Evolutionary conservation across 2,888 invertebrate genomes (phyloP).

Genomic region (Acronicta psi): DNA sequence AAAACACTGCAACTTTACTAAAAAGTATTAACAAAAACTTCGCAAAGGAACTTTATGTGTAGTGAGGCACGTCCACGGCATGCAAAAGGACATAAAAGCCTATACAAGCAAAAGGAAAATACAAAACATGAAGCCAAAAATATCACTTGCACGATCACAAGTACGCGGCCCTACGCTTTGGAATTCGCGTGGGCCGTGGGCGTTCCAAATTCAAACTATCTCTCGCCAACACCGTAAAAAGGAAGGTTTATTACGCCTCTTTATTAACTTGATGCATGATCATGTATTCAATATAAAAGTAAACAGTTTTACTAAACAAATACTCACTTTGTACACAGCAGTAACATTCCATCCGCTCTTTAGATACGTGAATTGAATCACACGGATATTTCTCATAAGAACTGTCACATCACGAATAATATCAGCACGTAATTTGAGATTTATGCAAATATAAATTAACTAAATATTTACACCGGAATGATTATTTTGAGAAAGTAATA

Average conservation of each 20-base stretch:
- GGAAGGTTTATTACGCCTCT: neutral
- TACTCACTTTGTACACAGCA: constrained; percentile 74
- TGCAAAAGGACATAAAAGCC: constrained; percentile 12
- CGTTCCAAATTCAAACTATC: constrained; percentile 21
- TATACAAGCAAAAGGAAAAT: constrained; percentile 23
- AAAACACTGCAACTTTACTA: too few relatives aligned
- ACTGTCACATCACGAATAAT: constrained; percentile 42
- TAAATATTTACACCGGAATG: constrained; percentile 45
- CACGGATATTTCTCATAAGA: constrained; percentile 37
- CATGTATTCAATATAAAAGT: constrained; percentile 30
- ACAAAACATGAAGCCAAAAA: constrained; percentile 37
- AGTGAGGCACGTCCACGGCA: neutral
- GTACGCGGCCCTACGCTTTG: constrained; percentile 36
- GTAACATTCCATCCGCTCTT: constrained; percentile 77
- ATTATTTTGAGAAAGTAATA: constrained; percentile 44
- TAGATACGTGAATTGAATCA: constrained; percentile 55
- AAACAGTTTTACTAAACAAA: constrained; percentile 44
- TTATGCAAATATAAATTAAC: constrained; percentile 24
- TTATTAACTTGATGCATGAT: constrained; percentile 4
- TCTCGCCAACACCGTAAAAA: neutral
- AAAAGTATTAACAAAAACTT: too few relatives aligned
- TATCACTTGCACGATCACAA: constrained; percentile 48
- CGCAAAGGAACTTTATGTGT: neutral
- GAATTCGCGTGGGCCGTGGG: constrained; percentile 58
- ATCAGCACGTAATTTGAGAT: constrained; percentile 3